Base-by-base conservation (phyloP, 1,140 invertebrate species). In the Scaptomyza graminum region DNA sequence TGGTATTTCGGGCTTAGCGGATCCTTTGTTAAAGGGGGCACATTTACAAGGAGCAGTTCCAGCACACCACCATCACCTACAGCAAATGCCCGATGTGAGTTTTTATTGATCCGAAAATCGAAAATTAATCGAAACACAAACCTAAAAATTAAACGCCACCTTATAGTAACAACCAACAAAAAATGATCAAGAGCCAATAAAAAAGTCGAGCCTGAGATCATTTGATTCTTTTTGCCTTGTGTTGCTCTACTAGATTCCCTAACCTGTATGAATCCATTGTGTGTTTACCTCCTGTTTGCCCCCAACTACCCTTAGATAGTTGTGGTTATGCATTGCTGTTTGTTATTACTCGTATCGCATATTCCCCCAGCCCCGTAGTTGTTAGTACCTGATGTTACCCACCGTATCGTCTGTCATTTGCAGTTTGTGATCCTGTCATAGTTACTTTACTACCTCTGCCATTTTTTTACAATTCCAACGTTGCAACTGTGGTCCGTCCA, bases 41-140 rank as follows among this genome's bases (percentile, higher is more conserved):
- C 95, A 95, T 93, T 94, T 95, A 92, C 94, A 94, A 94, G 95
- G 95, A 93, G 95, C 95, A 91, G 94, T 95, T 93, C 95, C 95
- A 92, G 95, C 95, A 91, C 94, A 95, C 93, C 94, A 95, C 93
- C 95, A 95, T 93, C 95, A 95, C 93, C 94, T 95, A 92, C 93
- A 92, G 84, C 91, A 92, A 88, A 81, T 92, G 82, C 87, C 91
- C 81, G 91, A 92, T 91, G 91, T 92, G 91, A 92, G 91, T 92
- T 91, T 87, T 90, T 73, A 77, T 80, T 85, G 84, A 78, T 69
- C 34, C 47, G 61, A 60, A 57, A 71, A 66, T 49, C 28, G n/a
- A 25, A 25, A 25, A 25, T 25, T 25, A 31, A 5, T 3, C 5
- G 6, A 31, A 61, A 15, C 59, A 34, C 50, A 50, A 43, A 51